Conservation (phyloP, 2,113 vertebrate species). For the Neofelis nebulosa region DNA sequence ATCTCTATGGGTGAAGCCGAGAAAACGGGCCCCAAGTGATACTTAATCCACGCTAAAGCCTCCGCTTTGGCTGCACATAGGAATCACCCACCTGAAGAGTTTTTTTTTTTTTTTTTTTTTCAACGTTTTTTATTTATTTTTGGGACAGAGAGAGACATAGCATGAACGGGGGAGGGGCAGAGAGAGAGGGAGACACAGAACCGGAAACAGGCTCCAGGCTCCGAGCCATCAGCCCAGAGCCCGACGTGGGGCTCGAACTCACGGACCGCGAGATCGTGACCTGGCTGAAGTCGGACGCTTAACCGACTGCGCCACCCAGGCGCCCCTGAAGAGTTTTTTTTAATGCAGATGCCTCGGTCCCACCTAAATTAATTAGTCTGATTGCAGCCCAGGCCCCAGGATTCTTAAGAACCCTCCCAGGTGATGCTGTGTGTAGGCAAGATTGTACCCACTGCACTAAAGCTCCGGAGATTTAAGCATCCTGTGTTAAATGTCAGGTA, state of each 20-base stretch:
- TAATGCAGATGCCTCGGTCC: not conserved
- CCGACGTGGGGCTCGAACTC: too few relatives aligned
- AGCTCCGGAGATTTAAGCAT: not conserved
- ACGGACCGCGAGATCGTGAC: too few relatives aligned
- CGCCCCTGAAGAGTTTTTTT: not conserved
- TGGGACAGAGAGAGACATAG: too few relatives aligned
- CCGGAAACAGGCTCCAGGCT: too few relatives aligned
- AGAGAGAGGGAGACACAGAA: too few relatives aligned
- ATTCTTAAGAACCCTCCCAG: not conserved
- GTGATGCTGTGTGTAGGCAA: not conserved
- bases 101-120: not conserved
- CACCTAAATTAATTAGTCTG: not conserved
- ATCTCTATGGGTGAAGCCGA: not conserved
- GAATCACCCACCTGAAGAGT: not conserved
- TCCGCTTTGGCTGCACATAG: not conserved
- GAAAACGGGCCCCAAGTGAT: not conserved
- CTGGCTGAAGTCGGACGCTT: too few relatives aligned
- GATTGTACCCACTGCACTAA: not conserved
- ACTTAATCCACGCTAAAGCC: not conserved
- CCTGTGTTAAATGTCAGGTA: not conserved
- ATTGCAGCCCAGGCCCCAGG: too few relatives aligned
- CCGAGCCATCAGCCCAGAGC: too few relatives aligned
- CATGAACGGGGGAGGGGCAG: too few relatives aligned
- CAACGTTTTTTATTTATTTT: too few relatives aligned
- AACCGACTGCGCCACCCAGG: too few relatives aligned